Conservation (phyloP, 2,113 vertebrate species). For the Pseudorectes ferrugineus region DNA sequence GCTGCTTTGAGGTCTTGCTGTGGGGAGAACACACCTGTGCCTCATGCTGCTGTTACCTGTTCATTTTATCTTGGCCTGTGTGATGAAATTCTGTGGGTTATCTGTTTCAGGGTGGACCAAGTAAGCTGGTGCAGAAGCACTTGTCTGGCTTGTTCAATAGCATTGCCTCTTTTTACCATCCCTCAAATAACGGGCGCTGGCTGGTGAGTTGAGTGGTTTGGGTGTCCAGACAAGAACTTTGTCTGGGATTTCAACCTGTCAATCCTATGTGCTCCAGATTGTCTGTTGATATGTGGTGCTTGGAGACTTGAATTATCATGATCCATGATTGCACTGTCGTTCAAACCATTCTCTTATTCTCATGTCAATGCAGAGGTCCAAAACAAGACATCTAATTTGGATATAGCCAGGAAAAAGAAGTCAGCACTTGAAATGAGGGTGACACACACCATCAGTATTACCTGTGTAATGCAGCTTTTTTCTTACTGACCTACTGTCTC, state of each 20-base stretch:
- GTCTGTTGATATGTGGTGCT: not conserved
- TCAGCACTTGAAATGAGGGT: not conserved
- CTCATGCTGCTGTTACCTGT: not conserved
- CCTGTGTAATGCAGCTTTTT: not conserved
- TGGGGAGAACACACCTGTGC: not conserved
- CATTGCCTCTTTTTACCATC: slow-evolving; percentile 95
- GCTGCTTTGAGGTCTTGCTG: not conserved
- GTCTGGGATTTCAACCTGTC: not conserved
- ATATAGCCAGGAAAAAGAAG: not conserved
- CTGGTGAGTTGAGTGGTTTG: slow-evolving; percentile 87
- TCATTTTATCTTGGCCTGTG: not conserved
- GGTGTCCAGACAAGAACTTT: not conserved
- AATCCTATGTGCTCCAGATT: not conserved
- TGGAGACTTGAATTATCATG: not conserved
- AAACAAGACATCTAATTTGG: not conserved
- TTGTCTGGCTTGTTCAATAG: slow-evolving; percentile 93
- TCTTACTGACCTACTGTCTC: not conserved
- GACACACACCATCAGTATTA: not conserved
- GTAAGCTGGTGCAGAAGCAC: slow-evolving; percentile 91
- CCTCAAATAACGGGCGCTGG: slow-evolving; percentile 97
- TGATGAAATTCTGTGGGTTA: not conserved
- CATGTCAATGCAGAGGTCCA: not conserved
- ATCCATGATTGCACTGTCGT: not conserved
- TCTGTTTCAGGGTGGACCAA: slow-evolving; percentile 88
- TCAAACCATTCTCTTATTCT: not conserved